Conservation (phyloP, 2,797 vertebrate genomes). For the Triplophysa bombifrons region DNA sequence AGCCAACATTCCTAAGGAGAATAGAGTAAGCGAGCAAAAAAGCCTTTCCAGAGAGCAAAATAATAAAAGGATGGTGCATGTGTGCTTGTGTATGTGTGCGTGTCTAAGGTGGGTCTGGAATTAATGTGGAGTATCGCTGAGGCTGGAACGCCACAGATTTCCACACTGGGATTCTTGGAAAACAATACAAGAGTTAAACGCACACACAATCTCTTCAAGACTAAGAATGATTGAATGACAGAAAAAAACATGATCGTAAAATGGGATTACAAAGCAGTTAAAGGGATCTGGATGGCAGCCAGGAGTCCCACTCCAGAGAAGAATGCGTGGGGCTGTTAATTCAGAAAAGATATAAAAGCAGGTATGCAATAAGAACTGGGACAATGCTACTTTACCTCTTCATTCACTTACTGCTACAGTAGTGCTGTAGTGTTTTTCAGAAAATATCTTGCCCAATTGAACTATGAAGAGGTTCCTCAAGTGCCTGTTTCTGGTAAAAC, state of each 20-base stretch:
- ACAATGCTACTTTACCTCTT: neutral
- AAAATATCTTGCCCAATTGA: conserved; percentile 11
- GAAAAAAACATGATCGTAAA: conserved; percentile 59
- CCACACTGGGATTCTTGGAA: conserved; percentile 45
- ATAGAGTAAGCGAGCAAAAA: conserved; percentile 62
- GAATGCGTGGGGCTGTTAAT: conserved; percentile 20
- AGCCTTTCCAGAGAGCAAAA: conserved; percentile 50
- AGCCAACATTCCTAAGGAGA: conserved; percentile 80
- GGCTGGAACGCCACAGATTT: conserved; percentile 1
- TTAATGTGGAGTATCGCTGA: neutral
- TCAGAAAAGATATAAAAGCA: neutral
- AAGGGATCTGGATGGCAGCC: conserved; percentile 51
- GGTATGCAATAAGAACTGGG: neutral
- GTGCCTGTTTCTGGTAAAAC: neutral
- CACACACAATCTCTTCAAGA: neutral
- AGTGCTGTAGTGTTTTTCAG: neutral
- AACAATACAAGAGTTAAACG: conserved; percentile 55
- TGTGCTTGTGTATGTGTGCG: neutral
- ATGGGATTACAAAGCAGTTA: conserved; percentile 54
- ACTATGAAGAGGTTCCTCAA: conserved; percentile 6
- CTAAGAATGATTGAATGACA: neutral
- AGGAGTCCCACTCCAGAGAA: conserved; percentile 42
- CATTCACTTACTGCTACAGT: neutral
- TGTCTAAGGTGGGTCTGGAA: neutral
- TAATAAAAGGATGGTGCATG: conserved; percentile 34